Base-by-base conservation (phyloP, 2,888 invertebrate species). In the Pristionchus mayeri region DNA sequence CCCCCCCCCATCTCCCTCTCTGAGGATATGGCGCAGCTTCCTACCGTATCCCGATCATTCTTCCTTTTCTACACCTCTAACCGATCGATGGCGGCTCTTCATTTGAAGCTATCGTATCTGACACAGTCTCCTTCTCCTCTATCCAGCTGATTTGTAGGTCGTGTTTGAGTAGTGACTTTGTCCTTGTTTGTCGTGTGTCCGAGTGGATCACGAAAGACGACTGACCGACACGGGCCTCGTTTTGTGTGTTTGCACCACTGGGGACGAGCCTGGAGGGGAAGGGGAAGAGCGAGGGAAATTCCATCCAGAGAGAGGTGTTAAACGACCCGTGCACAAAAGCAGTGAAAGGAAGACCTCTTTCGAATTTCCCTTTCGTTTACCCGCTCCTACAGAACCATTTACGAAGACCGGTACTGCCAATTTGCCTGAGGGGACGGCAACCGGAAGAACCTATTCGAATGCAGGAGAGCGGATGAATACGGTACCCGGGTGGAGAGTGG, bases 301-400 rank as follows among this genome's bases (percentile, higher is more conserved):
- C 76, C 30, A 78, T 78, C 76, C 52, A 34, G 76, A 50, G 63
- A 27, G 21, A 78, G 76, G 76, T 78, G 76, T 30, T 50, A 78
- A 78, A 78, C 50, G 76, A 78, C 9, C 76, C 76, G 76, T 78
- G 76, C 76, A 52, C n/a, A 48, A 50, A 30, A 78, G 48, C 52
- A 71, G 71, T 71, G 71, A 71, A 71, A 71, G 76, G 48, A 48
- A 30, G 27, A 44, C n/a, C 21, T 9, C 21, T 78, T 78, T 78
- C 76, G 50, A 78, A 78, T 78, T 78, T 78, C 52, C 76, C 76
- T 50, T 78, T 78, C 52, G 30, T 50, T 78, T 50, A 27, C 13
- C 21, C 50, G 6, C 50, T 30, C 52, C 21, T 40, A 9, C 2
- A 30, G n/a, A 30, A 78, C 76, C 76, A 52, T 48, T 78, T 78